phyloP scores from a whole-genome alignment of 2,888 invertebrate genomes.

The Dioctria linearis region DNA sequence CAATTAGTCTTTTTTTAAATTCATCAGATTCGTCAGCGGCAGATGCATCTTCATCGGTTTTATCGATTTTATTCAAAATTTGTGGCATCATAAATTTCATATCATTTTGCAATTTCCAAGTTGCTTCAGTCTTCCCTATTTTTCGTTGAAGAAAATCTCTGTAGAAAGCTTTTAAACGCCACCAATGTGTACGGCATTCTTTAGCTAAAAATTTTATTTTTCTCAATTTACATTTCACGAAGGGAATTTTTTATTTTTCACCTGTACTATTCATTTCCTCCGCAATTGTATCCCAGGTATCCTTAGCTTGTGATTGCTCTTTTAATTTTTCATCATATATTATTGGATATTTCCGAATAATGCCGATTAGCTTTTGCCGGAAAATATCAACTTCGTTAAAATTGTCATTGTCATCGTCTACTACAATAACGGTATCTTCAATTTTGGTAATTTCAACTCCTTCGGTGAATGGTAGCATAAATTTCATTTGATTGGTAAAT shows the following conservation, averaged over 20 bases:
- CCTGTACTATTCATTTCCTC: not conserved
- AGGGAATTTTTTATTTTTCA: not conserved
- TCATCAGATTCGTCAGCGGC: not conserved
- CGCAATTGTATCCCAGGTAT: not conserved
- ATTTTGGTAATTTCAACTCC: not conserved
- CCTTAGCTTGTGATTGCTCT: not conserved
- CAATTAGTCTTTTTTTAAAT: conserved; percentile 2
- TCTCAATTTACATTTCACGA: not conserved
- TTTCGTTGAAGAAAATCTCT: not conserved
- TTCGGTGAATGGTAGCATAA: conserved; percentile 5
- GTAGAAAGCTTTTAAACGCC: not conserved
- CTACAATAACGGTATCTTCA: not conserved
- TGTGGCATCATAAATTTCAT: conserved; percentile 4
- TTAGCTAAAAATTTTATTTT: not conserved
- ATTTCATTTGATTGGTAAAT: not conserved
- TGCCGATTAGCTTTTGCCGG: not conserved
- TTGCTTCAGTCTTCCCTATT: not conserved
- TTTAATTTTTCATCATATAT: not conserved
- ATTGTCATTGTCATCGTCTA: not conserved
- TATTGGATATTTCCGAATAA: not conserved
- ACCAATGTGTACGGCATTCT: not conserved
- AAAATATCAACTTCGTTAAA: not conserved
- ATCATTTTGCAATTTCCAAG: not conserved
- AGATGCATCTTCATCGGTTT: not conserved
- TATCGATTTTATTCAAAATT: not conserved